Conservation (phyloP, 2,113 vertebrate species). For the Melanerpes formicivorus region DNA sequence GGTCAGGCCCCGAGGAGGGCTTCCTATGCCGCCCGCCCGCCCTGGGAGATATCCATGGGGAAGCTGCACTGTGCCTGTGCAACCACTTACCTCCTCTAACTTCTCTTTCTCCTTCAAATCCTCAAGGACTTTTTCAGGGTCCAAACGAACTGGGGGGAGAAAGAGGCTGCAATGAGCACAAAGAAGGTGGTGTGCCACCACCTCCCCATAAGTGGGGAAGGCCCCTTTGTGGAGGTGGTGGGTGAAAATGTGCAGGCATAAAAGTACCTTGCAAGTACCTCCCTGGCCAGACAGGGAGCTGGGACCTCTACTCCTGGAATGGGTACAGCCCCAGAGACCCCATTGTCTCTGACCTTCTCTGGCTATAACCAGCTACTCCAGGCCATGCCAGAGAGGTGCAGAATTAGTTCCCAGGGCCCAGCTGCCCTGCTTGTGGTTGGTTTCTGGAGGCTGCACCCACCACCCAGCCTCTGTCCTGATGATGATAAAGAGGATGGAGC, state of each 20-base stretch:
- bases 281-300: background rate
- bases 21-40: background rate
- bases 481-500: background rate
- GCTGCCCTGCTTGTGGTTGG: background rate
- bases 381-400: accelerated
- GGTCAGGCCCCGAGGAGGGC: background rate
- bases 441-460: background rate
- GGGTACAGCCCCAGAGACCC: background rate
- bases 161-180: background rate
- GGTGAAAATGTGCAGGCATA: background rate
- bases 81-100: conserved; percentile 58
- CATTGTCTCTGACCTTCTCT: too few relatives aligned
- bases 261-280: background rate
- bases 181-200: background rate
- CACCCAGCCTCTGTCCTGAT: background rate
- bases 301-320: background rate
- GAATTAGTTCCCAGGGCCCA: background rate
- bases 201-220: background rate
- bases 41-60: accelerated
- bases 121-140: conserved; percentile 24
- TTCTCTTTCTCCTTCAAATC: conserved; percentile 57
- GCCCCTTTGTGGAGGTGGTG: background rate
- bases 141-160: conserved; percentile 38
- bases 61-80: background rate
- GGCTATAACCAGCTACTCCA: background rate